Evolutionary conservation across 2,113 vertebrate species (phyloP).

Genomic region (Nibea albiflora): DNA sequence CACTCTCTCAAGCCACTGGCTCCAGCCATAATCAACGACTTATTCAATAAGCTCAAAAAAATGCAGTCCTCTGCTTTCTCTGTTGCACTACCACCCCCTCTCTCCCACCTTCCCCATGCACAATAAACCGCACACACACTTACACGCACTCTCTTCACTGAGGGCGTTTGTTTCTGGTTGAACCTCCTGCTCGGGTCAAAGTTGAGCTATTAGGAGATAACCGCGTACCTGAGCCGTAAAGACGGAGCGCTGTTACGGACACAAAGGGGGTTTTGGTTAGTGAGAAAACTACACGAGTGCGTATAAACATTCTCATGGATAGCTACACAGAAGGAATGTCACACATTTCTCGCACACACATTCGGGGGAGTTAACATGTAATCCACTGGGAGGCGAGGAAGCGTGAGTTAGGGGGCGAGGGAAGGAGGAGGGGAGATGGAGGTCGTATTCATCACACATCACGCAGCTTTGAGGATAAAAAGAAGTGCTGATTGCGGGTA

Average conservation of each 20-base stretch:
- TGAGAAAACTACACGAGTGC: constrained; percentile 30
- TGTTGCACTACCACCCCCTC: background rate
- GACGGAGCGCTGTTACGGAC: constrained; percentile 15
- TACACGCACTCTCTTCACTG: constrained; percentile 31
- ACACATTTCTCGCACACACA: constrained; percentile 40
- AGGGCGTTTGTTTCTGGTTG: constrained; percentile 38
- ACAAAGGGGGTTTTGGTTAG: background rate
- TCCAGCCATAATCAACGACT: constrained; percentile 77
- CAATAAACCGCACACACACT: constrained; percentile 14
- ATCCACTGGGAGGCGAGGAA: constrained; percentile 62
- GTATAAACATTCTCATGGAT: constrained; percentile 66
- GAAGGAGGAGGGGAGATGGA: constrained; percentile 20
- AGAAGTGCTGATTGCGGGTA: constrained; percentile 65
- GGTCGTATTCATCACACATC: constrained; percentile 49
- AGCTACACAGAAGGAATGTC: constrained; percentile 57
- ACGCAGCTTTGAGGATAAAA: constrained; percentile 58
- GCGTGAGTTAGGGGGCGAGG: background rate
- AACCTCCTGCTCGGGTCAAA: constrained; percentile 63
- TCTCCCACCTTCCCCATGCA: background rate
- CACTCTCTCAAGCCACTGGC: constrained; percentile 71
- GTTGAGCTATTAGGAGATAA: constrained; percentile 39
- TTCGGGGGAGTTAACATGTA: constrained; percentile 58
- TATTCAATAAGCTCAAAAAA: constrained; percentile 80
- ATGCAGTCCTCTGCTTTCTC: constrained; percentile 56
- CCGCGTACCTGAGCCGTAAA: constrained; percentile 48